Base-by-base conservation (phyloP, 2,113 vertebrate species). In the Tylochromis polylepis region DNA sequence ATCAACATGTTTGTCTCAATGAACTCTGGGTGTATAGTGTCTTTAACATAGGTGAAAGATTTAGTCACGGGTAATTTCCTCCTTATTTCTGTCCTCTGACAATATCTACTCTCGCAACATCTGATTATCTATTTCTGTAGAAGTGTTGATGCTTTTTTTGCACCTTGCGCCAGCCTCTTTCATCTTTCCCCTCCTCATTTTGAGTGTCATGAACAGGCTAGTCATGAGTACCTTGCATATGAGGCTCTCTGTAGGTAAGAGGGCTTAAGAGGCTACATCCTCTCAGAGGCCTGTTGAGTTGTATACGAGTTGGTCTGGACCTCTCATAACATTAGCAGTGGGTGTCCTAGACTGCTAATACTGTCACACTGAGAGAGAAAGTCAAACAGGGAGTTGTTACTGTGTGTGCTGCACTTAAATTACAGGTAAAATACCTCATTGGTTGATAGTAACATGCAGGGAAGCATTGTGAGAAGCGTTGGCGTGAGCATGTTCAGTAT, bases 261-360 rank as follows among this genome's bases (percentile, higher is more conserved):
- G 89, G 84, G 62, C 78, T 89, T 83, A 77, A 87, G 90, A 93
- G 83, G 82, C 87, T n/a, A 60, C 58, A 55, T 90, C 70, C 72
- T 81, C 57, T 87, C 85, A 53, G 83, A 91, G 59, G 77, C 85
- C 43, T 86, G 86, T 83, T 14, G 83, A 85, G 82, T 75, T 70
- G 79, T 85, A 78, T 72, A 85, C 22, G 38, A 85, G 81, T 57
- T 57, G 58, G 70, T 88, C 80, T 81, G 87, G 72, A 81, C 65
- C 15, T 12, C 85, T 93, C 89, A 91, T 91, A 92, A 92, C 91
- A 93, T 92, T 62, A 92, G 31, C 86, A 12, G 90, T 60, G 29
- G 90, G 90, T 87, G 88, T 84, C 85, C 85, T 12, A 11, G 67
- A 84, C 83, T 80, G 82, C 81, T 94, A 86, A 89, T 92, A 70